Conservation (phyloP, 2,888 invertebrate genomes). For the Mesodorylaimus sp. region DNA sequence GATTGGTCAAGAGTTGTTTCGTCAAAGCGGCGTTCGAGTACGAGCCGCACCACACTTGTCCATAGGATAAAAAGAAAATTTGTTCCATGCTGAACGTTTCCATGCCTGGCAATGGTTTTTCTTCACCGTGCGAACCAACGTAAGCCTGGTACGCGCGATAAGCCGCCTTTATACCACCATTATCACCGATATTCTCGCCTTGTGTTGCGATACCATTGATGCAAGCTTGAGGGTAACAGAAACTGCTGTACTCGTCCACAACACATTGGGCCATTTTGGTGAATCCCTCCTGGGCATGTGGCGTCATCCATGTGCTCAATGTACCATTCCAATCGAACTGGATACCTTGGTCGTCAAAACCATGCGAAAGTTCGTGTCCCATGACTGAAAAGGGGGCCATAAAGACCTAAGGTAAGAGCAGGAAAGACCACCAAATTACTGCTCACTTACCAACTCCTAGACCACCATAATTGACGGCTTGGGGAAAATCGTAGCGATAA, state of each 20-base stretch:
- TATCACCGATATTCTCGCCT: constrained; percentile 35
- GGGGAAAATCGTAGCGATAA: constrained; percentile 26
- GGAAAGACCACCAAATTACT: no score
- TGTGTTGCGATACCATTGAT: constrained; percentile 30
- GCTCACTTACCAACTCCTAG: no score
- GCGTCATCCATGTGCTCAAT: constrained; percentile 16
- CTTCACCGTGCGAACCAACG: neutral
- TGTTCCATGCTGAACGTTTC: constrained; percentile 29
- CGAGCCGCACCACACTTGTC: neutral
- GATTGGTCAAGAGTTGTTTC: neutral
- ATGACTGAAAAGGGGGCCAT: no score
- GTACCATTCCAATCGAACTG: constrained; percentile 17
- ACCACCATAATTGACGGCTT: constrained; percentile 19
- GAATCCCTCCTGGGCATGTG: constrained; percentile 12
- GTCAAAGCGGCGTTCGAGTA: neutral
- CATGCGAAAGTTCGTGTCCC: constrained; percentile 17
- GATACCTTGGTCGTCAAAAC: constrained; percentile 16
- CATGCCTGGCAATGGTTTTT: constrained; percentile 24
- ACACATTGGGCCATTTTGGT: constrained; percentile 17
- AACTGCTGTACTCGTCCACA: constrained; percentile 14
- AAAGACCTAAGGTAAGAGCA: no score
- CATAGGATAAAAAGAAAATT: constrained; percentile 32
- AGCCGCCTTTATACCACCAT: constrained; percentile 31
- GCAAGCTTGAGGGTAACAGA: constrained; percentile 1
- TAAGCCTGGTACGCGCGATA: constrained; percentile 21